Percentiles rank a stretch among this genome's conserved stretches.
Conservation (phyloP, 2,888 invertebrate genomes). For the Erannis defoliaria region DNA sequence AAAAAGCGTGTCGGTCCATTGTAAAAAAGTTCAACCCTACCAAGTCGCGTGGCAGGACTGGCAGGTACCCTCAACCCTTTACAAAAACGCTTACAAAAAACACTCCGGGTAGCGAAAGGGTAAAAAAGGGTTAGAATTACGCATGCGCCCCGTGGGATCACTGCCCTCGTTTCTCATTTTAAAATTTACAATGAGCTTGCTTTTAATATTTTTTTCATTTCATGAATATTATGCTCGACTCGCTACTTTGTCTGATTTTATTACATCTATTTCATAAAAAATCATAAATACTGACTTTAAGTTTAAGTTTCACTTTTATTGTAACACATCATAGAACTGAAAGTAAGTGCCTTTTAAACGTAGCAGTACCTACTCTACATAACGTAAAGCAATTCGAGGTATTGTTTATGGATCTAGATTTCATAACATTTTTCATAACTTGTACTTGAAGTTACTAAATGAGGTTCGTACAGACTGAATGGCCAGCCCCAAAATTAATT, state of each 20-base stretch:
- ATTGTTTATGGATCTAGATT: no score
- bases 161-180: slow-evolving; percentile 80
- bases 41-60: slow-evolving; percentile 80
- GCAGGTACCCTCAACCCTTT: slow-evolving; percentile 86
- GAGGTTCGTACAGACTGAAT: no score
- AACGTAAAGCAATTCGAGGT: no score
- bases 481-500: no score
- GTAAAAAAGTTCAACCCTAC: slow-evolving; percentile 83
- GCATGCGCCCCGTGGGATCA: slow-evolving; percentile 82
- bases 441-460: no score
- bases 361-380: no score
- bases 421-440: no score
- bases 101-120: slow-evolving; percentile 81
- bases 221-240: slow-evolving; percentile 6
- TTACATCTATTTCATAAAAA: slow-evolving; percentile 6
- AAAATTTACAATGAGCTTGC: slow-evolving; percentile 65
- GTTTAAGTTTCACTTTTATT: neutral
- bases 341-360: no score
- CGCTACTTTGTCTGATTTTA: slow-evolving; percentile 20
- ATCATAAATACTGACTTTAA: neutral
- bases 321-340: neutral
- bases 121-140: slow-evolving; percentile 85
- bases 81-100: slow-evolving; percentile 84
- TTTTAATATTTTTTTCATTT: slow-evolving; percentile 43
- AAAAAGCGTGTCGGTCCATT: slow-evolving; percentile 72